Evolutionary conservation across 2,888 invertebrate genomes (phyloP).

Genomic region (Pyralis farinalis): DNA sequence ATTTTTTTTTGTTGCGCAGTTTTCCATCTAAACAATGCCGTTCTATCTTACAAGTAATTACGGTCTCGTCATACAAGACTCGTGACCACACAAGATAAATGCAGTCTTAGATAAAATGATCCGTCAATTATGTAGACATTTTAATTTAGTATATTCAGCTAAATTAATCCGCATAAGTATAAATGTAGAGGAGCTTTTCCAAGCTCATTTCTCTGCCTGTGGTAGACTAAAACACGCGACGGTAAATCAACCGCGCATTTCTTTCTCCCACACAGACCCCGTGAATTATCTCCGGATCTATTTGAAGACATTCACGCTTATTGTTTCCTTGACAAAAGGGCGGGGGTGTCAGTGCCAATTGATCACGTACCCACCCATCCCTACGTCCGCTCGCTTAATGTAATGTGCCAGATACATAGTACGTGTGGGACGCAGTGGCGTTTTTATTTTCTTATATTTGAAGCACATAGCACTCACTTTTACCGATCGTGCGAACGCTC

Average conservation of each 20-base stretch:
- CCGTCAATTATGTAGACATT: too few species aligned
- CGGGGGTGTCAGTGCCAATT: slow-evolving; percentile 45
- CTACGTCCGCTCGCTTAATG: slow-evolving; percentile 1
- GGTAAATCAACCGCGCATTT: slow-evolving; percentile 9
- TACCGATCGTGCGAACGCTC: neutral
- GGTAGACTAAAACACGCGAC: neutral
- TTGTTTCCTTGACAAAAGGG: slow-evolving; percentile 53
- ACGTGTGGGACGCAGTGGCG: neutral
- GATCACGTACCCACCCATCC: slow-evolving; percentile 35
- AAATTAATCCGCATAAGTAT: too few species aligned
- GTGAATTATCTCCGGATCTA: slow-evolving; percentile 38
- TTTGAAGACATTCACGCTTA: slow-evolving; percentile 46
- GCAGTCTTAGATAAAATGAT: too few species aligned
- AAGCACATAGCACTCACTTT: neutral
- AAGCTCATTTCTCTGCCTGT: neutral
- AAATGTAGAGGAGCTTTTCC: too few species aligned
- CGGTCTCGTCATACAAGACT: too few species aligned
- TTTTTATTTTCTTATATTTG: neutral
- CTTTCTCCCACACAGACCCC: slow-evolving; percentile 11
- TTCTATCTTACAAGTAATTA: too few species aligned
- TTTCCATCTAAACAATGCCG: too few species aligned
- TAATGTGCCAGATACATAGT: slow-evolving; percentile 4
- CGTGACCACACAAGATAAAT: too few species aligned
- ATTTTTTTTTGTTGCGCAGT: too few species aligned
- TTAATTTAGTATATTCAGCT: too few species aligned